Conservation (phyloP, 1,140 invertebrate species). For the Triops longicaudatus region DNA sequence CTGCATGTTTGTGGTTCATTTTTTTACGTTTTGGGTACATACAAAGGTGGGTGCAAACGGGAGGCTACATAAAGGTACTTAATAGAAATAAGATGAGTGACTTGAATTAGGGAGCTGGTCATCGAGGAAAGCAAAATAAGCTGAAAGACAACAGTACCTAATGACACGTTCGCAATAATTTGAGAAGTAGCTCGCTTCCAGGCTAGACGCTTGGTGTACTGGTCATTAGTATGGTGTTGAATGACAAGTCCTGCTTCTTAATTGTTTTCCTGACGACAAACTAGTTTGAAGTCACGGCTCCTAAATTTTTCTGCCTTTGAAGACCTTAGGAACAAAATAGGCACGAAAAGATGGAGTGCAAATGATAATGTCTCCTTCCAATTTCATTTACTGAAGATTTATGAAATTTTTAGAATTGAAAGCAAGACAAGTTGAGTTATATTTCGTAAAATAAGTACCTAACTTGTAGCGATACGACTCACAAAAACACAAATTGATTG, state of each 20-base stretch:
- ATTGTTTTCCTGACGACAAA: slow-evolving; percentile 12
- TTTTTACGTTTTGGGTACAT: no score
- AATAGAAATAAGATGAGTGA: not conserved
- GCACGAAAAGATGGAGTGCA: not conserved
- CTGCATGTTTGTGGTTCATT: no score
- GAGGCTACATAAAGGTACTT: not conserved
- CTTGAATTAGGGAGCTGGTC: not conserved
- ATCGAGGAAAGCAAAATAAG: not conserved
- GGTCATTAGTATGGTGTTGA: not conserved
- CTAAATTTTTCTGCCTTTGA: not conserved
- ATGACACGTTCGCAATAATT: not conserved
- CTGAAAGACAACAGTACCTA: not conserved
- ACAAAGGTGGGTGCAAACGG: no score
- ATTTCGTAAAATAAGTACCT: not conserved
- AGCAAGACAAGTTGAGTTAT: not conserved
- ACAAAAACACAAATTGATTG: not conserved
- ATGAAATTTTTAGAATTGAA: no score
- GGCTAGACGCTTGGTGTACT: not conserved
- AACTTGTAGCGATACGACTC: not conserved
- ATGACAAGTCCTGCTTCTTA: slow-evolving; percentile 1
- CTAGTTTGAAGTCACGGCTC: not conserved
- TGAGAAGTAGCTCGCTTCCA: not conserved
- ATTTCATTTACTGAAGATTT: not conserved
- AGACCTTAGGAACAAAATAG: not conserved
- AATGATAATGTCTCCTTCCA: not conserved